Conservation (phyloP, 2,797 vertebrate species). For the Lutjanus argentimaculatus region DNA sequence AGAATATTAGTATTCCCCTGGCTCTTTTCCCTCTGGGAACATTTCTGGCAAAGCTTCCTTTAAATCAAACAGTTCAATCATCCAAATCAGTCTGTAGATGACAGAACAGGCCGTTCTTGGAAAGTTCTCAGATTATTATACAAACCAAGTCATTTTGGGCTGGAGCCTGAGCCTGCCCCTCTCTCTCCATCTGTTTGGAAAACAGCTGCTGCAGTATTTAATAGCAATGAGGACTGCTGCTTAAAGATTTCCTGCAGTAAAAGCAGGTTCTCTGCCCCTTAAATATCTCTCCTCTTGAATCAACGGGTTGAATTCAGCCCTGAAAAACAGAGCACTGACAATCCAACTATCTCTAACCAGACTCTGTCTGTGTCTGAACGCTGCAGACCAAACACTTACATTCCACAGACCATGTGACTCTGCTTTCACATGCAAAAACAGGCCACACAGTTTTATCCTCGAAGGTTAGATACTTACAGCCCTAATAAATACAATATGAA, state of each 20-base stretch:
- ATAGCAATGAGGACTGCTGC: slow-evolving; percentile 20
- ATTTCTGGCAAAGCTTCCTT: slow-evolving; percentile 43
- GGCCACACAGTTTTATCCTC: slow-evolving; percentile 31
- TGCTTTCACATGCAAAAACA: slow-evolving; percentile 52
- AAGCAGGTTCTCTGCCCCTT: slow-evolving; percentile 31
- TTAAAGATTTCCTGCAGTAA: slow-evolving; percentile 61
- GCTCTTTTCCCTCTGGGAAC: slow-evolving; percentile 33
- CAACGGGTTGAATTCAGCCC: slow-evolving; percentile 50
- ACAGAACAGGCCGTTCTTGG: slow-evolving; percentile 71
- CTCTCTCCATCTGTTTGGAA: slow-evolving; percentile 58
- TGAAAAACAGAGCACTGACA: slow-evolving; percentile 29
- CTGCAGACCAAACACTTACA: slow-evolving; percentile 42
- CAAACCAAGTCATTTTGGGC: slow-evolving; percentile 57
- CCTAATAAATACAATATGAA: slow-evolving; percentile 13
- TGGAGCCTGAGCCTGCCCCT: slow-evolving; percentile 30
- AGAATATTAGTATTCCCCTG: background rate
- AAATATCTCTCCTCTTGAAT: slow-evolving; percentile 44
- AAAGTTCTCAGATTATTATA: slow-evolving; percentile 59
- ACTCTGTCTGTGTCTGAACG: slow-evolving; percentile 3
- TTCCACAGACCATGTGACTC: slow-evolving; percentile 59
- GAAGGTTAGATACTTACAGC: slow-evolving; percentile 3
- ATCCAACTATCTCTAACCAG: background rate
- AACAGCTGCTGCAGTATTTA: slow-evolving; percentile 62
- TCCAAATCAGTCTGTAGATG: slow-evolving; percentile 51
- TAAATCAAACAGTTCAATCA: slow-evolving; percentile 54